Base-by-base conservation (phyloP, 2,113 vertebrate species). In the Hymenochirus boettgeri region DNA sequence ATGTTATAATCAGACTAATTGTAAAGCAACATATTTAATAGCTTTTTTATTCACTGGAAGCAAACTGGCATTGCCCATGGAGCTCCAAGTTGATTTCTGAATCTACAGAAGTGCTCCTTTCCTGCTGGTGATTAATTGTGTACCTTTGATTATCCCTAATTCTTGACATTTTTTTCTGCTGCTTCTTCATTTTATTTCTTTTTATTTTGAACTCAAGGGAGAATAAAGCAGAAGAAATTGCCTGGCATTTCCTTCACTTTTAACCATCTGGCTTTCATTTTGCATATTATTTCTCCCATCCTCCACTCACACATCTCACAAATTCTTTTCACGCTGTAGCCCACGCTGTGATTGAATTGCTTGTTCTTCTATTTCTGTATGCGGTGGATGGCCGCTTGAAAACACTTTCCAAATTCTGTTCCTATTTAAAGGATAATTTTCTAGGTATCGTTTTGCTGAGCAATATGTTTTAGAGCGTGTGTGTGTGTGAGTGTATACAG, bases 211-310 rank as follows among this genome's bases (percentile, higher is more conserved):
- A 84, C 82, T 76, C 76, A 81, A 70, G 74, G 56, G 77, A 76
- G 76, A 87, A 81, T 71, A 80, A 84, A 84, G 80, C 79, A 78
- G 57, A 35, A 83, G 80, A 82, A 80, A 79, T 76, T 74, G 78
- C 72, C 66, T 79, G 77, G 76, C 77, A 85, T 86, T 79, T 85
- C 77, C 70, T 83, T 76, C 69, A 77, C 83, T 83, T 82, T 75
- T 61, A 76, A 72, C 72, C 84, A 86, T 85, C 83, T 87, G 85
- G 74, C 75, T 86, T 83, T 79, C 79, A 83, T 85, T 86, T 73
- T 65, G 74, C 48, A 26, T 62, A 53, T 78, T 80, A 25, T 69
- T 69, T 76, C 48, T 71, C 72, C 71, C 72, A 61, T 80, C 70
- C 69, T 76, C 58, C 64, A 64, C 61, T 65, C 39, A 53, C 57